phyloP scores from a whole-genome alignment of 2,113 vertebrate species.

The Propithecus coquereli region DNA sequence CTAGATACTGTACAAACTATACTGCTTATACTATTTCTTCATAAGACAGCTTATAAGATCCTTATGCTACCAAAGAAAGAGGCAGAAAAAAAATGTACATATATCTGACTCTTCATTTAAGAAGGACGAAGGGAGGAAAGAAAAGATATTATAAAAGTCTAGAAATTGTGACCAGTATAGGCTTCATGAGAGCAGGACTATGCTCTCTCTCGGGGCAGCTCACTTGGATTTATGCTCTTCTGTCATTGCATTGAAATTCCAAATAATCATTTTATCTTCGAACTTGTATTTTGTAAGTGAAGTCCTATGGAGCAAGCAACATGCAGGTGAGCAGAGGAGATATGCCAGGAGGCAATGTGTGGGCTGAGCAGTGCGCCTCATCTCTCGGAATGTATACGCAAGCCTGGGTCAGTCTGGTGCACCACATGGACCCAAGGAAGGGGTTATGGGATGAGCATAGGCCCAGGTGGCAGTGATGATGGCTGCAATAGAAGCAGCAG shows the following conservation, averaged over 20 bases:
- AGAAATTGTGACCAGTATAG: background rate
- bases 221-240: background rate
- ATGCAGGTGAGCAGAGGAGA: background rate
- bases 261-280: background rate
- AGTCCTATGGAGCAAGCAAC: background rate
- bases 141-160: background rate
- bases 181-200: too few species aligned
- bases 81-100: background rate
- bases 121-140: background rate
- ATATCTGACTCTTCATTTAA: background rate
- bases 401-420: background rate
- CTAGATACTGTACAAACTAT: background rate
- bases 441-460: background rate
- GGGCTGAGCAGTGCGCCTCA: background rate
- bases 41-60: background rate
- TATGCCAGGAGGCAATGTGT: too few species aligned
- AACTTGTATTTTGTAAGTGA: background rate
- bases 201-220: background rate
- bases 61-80: background rate
- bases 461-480: too few species aligned
- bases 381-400: background rate
- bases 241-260: background rate
- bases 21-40: background rate
- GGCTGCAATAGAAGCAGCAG: too few species aligned
- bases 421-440: background rate